These are phyloP conservation scores for Drosophila gunungcola DNA, from an alignment of 1,140 invertebrate species.

Conservation along the genomic window DNA sequence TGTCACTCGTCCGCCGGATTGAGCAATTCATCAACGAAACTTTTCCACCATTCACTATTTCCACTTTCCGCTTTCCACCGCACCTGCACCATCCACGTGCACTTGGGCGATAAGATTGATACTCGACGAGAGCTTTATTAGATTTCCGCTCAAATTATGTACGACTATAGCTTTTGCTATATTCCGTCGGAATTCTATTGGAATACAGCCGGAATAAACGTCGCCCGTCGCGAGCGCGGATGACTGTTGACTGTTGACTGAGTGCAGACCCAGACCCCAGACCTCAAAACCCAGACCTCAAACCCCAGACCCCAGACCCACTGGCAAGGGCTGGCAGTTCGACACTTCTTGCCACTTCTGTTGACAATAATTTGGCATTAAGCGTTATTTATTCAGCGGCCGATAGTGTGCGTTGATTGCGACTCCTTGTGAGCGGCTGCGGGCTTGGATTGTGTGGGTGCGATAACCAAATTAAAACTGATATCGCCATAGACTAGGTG, in stretches of 20 bases:
- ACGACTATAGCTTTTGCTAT: neutral
- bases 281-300: too few species aligned
- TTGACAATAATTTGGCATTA: constrained; percentile 78
- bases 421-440: constrained; percentile 17
- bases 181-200: neutral
- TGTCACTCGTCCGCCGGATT: constrained; percentile 13
- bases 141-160: constrained; percentile 49
- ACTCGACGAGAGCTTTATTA: constrained; percentile 36
- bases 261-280: constrained; percentile 11
- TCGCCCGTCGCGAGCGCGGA: constrained; percentile 16
- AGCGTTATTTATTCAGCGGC: constrained; percentile 73
- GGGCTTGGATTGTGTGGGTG: constrained; percentile 14
- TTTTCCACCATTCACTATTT: constrained; percentile 37
- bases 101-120: constrained; percentile 40
- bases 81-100: constrained; percentile 6
- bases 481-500: constrained; percentile 69
- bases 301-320: neutral
- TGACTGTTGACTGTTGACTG: constrained; percentile 56
- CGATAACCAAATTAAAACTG: constrained; percentile 77
- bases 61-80: constrained; percentile 1
- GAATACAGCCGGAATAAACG: constrained; percentile 22
- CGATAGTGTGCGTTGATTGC: constrained; percentile 64
- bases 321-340: constrained; percentile 53
- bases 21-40: constrained; percentile 27
- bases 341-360: constrained; percentile 63